These are phyloP conservation scores for Armadillidium nasatum DNA, from an alignment of 1,140 invertebrate species.

Conservation along the genomic window DNA sequence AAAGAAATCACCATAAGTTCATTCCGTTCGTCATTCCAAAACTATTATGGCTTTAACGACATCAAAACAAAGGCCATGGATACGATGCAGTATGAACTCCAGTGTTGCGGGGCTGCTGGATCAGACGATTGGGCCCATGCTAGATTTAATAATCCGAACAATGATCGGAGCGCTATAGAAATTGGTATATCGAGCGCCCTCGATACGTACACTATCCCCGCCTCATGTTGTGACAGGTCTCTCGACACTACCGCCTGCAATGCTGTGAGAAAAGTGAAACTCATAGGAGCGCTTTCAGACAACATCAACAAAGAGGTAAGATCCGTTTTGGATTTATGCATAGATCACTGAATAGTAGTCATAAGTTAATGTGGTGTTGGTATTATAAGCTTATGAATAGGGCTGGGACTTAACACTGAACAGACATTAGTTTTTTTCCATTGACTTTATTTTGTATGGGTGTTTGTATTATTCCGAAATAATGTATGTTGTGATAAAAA, in stretches of 20 bases:
- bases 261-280: conserved; percentile 51
- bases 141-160: conserved; percentile 54
- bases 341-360: too few species aligned
- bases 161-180: conserved; percentile 37
- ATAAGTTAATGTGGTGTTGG: too few species aligned
- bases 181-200: conserved; percentile 40
- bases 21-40: conserved; percentile 29
- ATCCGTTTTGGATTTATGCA: too few species aligned
- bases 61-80: conserved; percentile 40
- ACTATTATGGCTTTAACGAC: conserved; percentile 32
- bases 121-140: conserved; percentile 66
- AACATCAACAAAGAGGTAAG: conserved; percentile 57
- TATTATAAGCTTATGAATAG: too few species aligned
- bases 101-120: conserved; percentile 67
- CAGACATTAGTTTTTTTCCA: too few species aligned
- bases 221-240: conserved; percentile 57
- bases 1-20: conserved; percentile 25
- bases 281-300: conserved; percentile 52
- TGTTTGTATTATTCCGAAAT: too few species aligned
- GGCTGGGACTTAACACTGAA: too few species aligned
- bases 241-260: conserved; percentile 52
- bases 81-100: conserved; percentile 51
- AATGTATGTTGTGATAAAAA: too few species aligned
- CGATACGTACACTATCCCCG: conserved; percentile 56
- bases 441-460: too few species aligned